Base-by-base conservation (phyloP, 2,113 vertebrate genomes). In the Gnathonemus longibarbis region DNA sequence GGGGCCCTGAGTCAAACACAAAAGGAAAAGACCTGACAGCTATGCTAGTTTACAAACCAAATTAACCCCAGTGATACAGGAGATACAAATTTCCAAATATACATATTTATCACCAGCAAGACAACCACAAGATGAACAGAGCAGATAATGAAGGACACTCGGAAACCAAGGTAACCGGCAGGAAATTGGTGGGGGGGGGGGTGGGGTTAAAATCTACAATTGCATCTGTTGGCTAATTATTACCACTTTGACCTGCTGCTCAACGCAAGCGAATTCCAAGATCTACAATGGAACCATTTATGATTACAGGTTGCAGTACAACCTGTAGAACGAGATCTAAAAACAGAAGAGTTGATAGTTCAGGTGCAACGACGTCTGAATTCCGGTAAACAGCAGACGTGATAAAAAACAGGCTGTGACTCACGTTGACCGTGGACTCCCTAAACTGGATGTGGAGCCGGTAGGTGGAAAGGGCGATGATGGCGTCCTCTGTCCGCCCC, bases 371-470 rank as follows among this genome's bases (percentile, higher is more conserved):
- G 15, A 35, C 70, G 4, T 39, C 39, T 9, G 15, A 24, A 39
- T n/a, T 48, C 83, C 45, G 2, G 77, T 83, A 19, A 83, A 21
- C 21, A n/a, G 42, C 19, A 84, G 21, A 84, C 2, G 17, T 84
- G 39, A 46, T 6, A 87, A 27, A 87, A 27, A 52, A 46, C 48
- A n/a, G 45, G 9, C 4, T 27, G 4, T 13, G 24, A 80, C 98
- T 98, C 94, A 99, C 98, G 62, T 99, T 99, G 93, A 99, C 97
- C 27, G 98, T 88, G 1, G 98, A 98, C 92, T 98, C 97, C 94
- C 97, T 99, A 93, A 98, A 99, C 93, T 99, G 99, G 95, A 99
- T 97, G 95, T 99, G 98, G 13, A 99, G 96, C 91, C 98, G 97
- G 92, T 99, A 99, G 94, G 96, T 98, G 91, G 98, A 99, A 91